Base-by-base conservation (phyloP, 2,797 vertebrate species). In the Ptychobarbus kaznakovi region DNA sequence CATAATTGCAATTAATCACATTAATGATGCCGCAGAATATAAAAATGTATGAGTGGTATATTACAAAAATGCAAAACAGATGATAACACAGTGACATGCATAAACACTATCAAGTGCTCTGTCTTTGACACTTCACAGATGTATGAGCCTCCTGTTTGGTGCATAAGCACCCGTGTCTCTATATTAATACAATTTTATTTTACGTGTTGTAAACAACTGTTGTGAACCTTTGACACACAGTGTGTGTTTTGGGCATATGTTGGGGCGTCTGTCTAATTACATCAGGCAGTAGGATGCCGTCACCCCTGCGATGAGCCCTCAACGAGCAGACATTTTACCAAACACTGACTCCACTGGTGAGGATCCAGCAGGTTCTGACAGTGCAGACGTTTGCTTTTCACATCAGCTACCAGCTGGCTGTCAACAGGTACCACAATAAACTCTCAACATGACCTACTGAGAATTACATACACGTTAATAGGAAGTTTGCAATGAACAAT, bases 211-310 rank as follows among this genome's bases (percentile, higher is more conserved):
- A 58, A 70, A 63, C 56, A 66, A 80, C 70, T 74, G 38, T 53
- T 65, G 16, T 53, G 6, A 75, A 75, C 81, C 83, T 68, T 80
- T 85, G 63, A 85, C 87, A 80, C 82, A 81, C 82, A 82, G 70
- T 75, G 3, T 73, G 86, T 72, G 82, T 73, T 80, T 51, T 58
- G 83, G 77, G 51, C 56, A 84, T 78, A 86, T 81, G 82, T 61
- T 80, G 77, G 72, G 83, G 65, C 4, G 13, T 70, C 79, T 80
- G 80, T 83, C 49, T 88, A 87, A 89, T 87, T 88, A 82, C 83
- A 81, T 78, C 65, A 66, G 66, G 68, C 68, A 10, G 66, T 53
- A 69, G 83, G 85, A 77, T 79, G 56, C 83, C 15, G 12, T 51
- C 79, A 65, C 73, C 56, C 65, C 80, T 40, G 66, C 53, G 35